Evolutionary conservation across 2,797 vertebrate species (phyloP).

Genomic region (Huso huso): DNA sequence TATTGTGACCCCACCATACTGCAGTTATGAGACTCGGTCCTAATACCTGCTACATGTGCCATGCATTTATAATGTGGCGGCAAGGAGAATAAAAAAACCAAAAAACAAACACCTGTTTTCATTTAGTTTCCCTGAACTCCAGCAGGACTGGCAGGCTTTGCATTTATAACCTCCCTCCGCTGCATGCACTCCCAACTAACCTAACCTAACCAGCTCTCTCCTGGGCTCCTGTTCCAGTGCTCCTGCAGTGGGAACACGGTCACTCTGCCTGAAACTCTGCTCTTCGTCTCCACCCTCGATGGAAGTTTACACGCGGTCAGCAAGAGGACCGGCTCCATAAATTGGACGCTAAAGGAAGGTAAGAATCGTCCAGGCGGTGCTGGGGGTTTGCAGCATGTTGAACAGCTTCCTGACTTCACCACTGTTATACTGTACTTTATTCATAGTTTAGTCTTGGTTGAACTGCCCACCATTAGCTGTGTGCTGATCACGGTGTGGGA

Average conservation of each 20-base stretch:
- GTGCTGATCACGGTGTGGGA: neutral
- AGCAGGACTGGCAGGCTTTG: neutral
- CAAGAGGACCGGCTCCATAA: constrained; percentile 88
- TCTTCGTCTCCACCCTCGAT: constrained; percentile 94
- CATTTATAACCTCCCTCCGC: too few species aligned
- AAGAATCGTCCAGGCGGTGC: constrained; percentile 27
- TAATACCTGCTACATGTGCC: too few species aligned
- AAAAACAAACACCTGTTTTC: neutral
- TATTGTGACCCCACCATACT: too few species aligned
- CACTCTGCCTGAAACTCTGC: constrained; percentile 82
- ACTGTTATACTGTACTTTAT: neutral
- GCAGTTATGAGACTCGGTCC: too few species aligned
- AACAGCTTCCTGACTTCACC: neutral
- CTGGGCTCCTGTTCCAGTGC: constrained; percentile 42
- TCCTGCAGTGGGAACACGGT: constrained; percentile 68
- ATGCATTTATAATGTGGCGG: neutral
- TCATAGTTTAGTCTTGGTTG: neutral
- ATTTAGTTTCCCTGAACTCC: neutral
- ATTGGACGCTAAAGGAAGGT: constrained; percentile 98
- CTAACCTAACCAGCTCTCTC: too few species aligned
- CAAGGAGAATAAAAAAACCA: neutral
- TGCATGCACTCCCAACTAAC: too few species aligned
- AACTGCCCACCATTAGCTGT: constrained; percentile 9
- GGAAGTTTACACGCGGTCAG: constrained; percentile 92
- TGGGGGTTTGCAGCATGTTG: neutral